Evolutionary conservation across 2,797 vertebrate species (phyloP).

Genomic region (Anableps anableps): DNA sequence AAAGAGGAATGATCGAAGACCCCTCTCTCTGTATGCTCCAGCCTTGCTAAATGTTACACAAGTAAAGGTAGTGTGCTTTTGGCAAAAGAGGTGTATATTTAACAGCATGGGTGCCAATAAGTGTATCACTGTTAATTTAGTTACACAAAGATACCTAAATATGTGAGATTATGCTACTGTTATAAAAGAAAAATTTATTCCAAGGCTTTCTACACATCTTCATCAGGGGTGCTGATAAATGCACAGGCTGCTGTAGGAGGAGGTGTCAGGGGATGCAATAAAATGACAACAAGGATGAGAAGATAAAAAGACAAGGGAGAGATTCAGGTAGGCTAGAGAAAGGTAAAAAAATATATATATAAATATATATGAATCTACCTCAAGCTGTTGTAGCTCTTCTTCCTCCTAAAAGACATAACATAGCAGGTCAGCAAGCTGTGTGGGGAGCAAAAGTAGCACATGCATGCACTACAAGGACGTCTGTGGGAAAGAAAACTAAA

Average conservation of each 20-base stretch:
- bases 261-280: conserved; percentile 16
- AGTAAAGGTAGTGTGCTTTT: neutral
- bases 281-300: neutral
- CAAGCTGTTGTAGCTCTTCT: conserved; percentile 84
- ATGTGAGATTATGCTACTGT: neutral
- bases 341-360: conserved; percentile 27
- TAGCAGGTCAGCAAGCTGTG: conserved; percentile 62
- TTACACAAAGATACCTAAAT: neutral
- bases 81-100: neutral
- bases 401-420: conserved; percentile 82
- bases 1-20: neutral
- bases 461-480: conserved; percentile 52
- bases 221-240: neutral
- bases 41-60: neutral
- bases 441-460: conserved; percentile 59
- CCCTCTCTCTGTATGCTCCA: neutral
- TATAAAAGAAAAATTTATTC: neutral
- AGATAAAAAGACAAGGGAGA: conserved; percentile 13
- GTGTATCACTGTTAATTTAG: neutral
- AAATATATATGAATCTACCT: conserved; percentile 76
- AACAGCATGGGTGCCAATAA: neutral
- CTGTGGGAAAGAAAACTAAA: conserved; percentile 41
- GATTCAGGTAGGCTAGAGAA: conserved; percentile 16
- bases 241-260: conserved; percentile 27
- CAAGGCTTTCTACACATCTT: neutral